A percentile compares a stretch with the other conserved stretches of the same genome.
These are phyloP conservation scores for Tylochromis polylepis DNA, from an alignment of 2,113 vertebrate genomes.

Conservation along the genomic window DNA sequence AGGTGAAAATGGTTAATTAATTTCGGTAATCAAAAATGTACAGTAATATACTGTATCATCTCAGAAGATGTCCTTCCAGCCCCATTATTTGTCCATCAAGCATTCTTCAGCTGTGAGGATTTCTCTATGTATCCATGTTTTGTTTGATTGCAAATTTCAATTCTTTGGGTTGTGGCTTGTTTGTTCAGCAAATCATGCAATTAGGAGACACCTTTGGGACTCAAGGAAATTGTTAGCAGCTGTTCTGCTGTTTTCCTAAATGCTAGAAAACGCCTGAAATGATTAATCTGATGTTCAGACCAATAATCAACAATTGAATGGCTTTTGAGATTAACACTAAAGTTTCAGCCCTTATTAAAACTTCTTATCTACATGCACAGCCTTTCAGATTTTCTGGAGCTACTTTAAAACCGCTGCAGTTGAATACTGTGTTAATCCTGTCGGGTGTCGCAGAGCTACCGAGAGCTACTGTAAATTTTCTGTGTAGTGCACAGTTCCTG, in stretches of 20 bases:
- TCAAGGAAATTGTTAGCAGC: not conserved
- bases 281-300: not conserved
- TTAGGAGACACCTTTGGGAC: not conserved
- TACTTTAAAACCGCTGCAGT: not conserved
- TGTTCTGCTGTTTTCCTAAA: not conserved
- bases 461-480: not conserved
- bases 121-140: not conserved
- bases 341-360: not conserved
- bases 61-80: not conserved
- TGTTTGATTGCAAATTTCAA: not conserved
- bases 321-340: not conserved
- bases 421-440: not conserved
- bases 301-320: not conserved
- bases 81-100: not conserved
- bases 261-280: not conserved
- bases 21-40: not conserved
- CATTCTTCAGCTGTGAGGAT: not conserved
- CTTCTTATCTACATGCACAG: not conserved
- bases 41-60: not conserved
- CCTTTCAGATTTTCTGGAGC: not conserved
- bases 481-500: not conserved
- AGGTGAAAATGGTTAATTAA: not conserved
- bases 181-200: not conserved
- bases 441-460: not conserved
- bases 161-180: not conserved